Percentiles rank a stretch among this genome's conserved stretches.
These are phyloP conservation scores for Bombus huntii DNA, from an alignment of 1,140 invertebrate genomes.

Conservation along the genomic window DNA sequence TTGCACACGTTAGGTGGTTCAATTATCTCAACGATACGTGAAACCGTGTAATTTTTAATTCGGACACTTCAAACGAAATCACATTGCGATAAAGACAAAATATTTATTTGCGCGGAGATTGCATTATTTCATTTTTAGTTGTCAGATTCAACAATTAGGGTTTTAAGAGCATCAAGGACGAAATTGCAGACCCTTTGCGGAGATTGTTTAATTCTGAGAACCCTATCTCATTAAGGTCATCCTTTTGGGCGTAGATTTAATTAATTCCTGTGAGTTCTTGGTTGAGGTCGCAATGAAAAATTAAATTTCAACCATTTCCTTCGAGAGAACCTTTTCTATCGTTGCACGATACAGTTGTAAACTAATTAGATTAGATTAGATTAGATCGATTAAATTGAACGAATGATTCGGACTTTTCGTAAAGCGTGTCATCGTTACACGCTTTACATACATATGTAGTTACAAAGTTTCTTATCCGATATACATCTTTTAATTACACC, in stretches of 20 bases:
- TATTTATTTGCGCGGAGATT: background rate
- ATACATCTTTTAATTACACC: background rate
- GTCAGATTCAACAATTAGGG: background rate
- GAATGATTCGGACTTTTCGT: background rate
- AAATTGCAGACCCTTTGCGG: background rate
- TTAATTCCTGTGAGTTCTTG: constrained; percentile 24
- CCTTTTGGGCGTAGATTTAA: constrained; percentile 19
- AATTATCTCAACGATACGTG: background rate
- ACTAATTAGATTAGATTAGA: background rate
- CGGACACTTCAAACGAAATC: background rate
- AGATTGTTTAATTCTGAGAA: constrained; percentile 22
- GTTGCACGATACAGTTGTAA: background rate
- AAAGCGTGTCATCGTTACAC: background rate
- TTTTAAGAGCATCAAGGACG: background rate
- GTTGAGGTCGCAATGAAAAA: constrained; percentile 1
- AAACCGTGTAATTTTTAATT: background rate
- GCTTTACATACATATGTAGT: background rate
- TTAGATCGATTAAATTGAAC: background rate
- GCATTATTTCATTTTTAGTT: background rate
- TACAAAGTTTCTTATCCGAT: background rate
- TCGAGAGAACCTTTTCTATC: background rate
- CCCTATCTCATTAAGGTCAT: constrained; percentile 35
- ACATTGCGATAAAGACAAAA: background rate
- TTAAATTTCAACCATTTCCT: constrained; percentile 15
- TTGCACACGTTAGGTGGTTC: background rate